These are phyloP conservation scores for Furnarius figulus DNA, from an alignment of 2,113 vertebrate species.

Conservation along the genomic window DNA sequence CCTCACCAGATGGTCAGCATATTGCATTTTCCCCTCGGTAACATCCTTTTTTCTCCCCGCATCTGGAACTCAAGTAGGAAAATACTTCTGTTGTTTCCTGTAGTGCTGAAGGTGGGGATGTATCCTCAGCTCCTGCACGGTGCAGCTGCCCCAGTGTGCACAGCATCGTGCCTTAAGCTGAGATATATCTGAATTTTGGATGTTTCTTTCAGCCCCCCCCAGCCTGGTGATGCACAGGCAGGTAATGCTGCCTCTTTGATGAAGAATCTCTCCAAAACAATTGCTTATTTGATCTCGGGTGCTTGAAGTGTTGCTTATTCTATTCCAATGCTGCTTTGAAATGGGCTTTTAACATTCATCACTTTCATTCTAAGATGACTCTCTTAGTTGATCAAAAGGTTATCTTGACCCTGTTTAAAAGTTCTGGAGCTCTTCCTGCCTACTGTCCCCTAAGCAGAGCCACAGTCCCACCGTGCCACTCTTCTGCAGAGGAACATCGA, in stretches of 20 bases:
- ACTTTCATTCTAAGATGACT: background rate
- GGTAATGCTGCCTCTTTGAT: background rate
- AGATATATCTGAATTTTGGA: background rate
- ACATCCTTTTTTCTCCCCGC: constrained; percentile 49
- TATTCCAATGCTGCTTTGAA: constrained; percentile 28
- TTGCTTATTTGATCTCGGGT: constrained; percentile 29
- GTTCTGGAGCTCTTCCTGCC: background rate
- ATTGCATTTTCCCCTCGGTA: constrained; percentile 62
- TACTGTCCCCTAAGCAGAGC: background rate
- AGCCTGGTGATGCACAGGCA: background rate
- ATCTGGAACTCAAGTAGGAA: constrained; percentile 60
- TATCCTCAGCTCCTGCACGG: background rate
- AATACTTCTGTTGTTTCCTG: constrained; percentile 65
- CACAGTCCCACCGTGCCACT: background rate
- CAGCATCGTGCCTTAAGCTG: background rate
- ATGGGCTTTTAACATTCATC: constrained; percentile 10
- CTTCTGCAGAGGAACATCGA: background rate
- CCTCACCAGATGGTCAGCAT: constrained; percentile 67
- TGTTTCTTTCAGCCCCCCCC: background rate
- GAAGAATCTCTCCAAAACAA: constrained; percentile 1
- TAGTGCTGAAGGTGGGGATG: background rate
- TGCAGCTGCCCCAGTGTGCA: background rate
- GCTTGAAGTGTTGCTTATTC: background rate
- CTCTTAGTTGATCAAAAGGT: constrained; percentile 7
- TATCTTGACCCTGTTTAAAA: background rate